Base-by-base conservation (phyloP, 2,888 invertebrate species). In the Drosophila macrospina region DNA sequence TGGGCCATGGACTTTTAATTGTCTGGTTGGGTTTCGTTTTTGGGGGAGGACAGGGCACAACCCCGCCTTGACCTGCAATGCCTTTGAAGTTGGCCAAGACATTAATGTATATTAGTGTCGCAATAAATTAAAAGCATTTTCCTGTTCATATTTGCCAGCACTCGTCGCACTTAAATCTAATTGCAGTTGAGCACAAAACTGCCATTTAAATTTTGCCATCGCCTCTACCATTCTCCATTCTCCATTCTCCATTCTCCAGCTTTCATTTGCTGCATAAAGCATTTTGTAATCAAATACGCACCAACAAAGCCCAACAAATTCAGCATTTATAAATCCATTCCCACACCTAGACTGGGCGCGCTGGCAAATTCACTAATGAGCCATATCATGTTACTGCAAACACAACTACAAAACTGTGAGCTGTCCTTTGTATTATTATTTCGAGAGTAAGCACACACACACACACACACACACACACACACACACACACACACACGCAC, bases 61-160 rank as follows among this genome's bases (percentile, higher is more conserved):
- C 61, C 45, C 44, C 39, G 61, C 50, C 30, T 57, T 76, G 72
- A 66, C 73, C 77, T 60, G 56, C n/a, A 13, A 34, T 60, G 30
- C 44, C 62, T 78, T 78, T 80, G 78, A 63, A 80, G 81, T 84
- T 78, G 78, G 74, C 80, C 75, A 78, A 72, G 87, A 88, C 87
- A 85, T 85, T 85, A 85, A 85, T 89, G 85, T 85, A 73, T 85
- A 88, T 85, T 85, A 85, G 85, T 85, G 89, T 85, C 89, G 86
- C 76, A 70, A 85, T 85, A 89, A 85, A 89, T 89, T 85, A 89
- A 89, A 75, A 85, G 89, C 89, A 81, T 89, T 85, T 85, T 87
- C 71, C 77, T 85, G 86, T 89, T 86, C 88, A 85, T 89, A 85
- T 87, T 89, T 88, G 66, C 74, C 62, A 67, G 51, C 24, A 26